Percentiles rank a stretch among this genome's conserved stretches.
phyloP scores from a whole-genome alignment of 2,797 vertebrate species.

The Gymnothorax javanicus region DNA sequence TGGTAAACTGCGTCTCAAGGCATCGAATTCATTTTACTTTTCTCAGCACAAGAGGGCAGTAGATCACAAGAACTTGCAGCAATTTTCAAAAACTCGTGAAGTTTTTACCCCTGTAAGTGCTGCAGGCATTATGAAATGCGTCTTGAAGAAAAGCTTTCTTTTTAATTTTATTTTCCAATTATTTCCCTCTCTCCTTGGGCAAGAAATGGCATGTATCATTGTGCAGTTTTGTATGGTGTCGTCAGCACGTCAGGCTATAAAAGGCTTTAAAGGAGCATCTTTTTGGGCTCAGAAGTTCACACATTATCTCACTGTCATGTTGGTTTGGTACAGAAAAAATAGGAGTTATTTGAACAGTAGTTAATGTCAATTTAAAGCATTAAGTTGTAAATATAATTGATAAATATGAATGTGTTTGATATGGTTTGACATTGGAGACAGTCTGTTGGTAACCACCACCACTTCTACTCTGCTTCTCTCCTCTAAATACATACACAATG shows the following conservation, averaged over 20 bases:
- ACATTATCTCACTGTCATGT: slow-evolving; percentile 34
- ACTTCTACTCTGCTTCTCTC: neutral
- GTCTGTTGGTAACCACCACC: slow-evolving; percentile 28
- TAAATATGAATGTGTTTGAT: slow-evolving; percentile 43
- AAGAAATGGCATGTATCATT: neutral
- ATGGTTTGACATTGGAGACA: slow-evolving; percentile 23
- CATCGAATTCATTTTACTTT: slow-evolving; percentile 24
- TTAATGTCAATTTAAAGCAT: slow-evolving; percentile 46
- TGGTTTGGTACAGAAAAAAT: slow-evolving; percentile 25
- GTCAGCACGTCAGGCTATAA: neutral
- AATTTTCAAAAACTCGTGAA: neutral
- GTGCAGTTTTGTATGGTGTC: neutral
- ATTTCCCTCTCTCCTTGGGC: neutral
- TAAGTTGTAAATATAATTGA: slow-evolving; percentile 48
- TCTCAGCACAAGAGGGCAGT: slow-evolving; percentile 82
- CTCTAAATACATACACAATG: neutral
- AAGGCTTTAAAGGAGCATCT: slow-evolving; percentile 8
- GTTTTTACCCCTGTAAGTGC: neutral
- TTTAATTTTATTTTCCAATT: neutral
- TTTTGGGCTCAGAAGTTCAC: neutral
- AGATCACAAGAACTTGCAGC: slow-evolving; percentile 64
- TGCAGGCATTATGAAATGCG: neutral
- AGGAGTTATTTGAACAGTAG: slow-evolving; percentile 34
- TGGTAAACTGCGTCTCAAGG: neutral
- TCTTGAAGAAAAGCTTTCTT: neutral